Evolutionary conservation across 2,113 vertebrate genomes (phyloP).

Genomic region (Burhinus bistriatus): DNA sequence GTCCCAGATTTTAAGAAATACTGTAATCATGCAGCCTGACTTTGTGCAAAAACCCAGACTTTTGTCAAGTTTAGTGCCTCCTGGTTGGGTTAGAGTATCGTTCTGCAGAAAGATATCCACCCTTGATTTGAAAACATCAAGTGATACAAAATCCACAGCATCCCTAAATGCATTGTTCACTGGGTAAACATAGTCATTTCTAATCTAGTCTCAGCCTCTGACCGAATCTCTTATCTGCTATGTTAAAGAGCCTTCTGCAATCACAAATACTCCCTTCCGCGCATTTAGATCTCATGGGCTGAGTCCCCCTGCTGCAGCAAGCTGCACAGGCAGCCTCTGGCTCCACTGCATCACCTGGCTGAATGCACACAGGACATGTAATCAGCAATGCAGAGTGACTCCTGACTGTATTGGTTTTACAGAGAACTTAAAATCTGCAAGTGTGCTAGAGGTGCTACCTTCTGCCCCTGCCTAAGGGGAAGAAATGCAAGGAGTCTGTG

Average conservation of each 20-base stretch:
- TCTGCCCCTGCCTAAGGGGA: neutral
- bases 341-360: neutral
- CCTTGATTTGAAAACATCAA: neutral
- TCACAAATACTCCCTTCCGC: neutral
- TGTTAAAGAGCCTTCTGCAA: neutral
- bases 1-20: neutral
- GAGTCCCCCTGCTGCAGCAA: neutral
- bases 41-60: neutral
- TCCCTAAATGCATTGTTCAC: neutral
- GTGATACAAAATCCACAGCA: neutral
- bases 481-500: neutral
- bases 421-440: neutral
- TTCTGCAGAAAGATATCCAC: neutral
- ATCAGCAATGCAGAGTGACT: neutral
- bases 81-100: neutral
- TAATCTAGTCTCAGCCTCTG: neutral
- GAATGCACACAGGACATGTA: neutral
- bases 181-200: neutral
- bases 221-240: neutral
- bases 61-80: neutral
- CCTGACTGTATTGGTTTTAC: neutral
- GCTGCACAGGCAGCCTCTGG: neutral
- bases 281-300: neutral
- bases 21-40: neutral
- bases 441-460: neutral